Conservation (phyloP, 64 coral and sea anemone species). For the Stichodactyla helianthus region DNA sequence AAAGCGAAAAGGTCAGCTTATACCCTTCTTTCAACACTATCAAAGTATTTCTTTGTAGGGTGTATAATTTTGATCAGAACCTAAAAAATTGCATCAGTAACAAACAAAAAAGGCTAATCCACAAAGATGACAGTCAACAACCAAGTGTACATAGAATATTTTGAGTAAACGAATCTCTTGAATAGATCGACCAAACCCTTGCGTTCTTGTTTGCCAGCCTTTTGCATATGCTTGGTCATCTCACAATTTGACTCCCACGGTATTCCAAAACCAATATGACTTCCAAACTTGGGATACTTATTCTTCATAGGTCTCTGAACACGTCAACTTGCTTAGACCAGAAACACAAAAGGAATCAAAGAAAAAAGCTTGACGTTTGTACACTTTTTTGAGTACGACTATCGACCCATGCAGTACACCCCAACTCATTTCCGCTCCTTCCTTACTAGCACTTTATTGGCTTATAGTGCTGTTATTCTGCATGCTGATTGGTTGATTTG, state of each 20-base stretch:
- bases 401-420: not conserved
- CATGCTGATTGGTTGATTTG: conserved; percentile 15
- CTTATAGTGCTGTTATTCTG: conserved; percentile 10
- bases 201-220: not conserved
- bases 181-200: conserved; percentile 12
- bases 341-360: not conserved
- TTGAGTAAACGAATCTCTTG: conserved; percentile 25
- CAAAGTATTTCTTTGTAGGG: not conserved
- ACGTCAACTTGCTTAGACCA: conserved; percentile 4
- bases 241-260: not conserved
- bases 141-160: conserved; percentile 3
- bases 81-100: not conserved
- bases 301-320: not conserved
- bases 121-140: not conserved
- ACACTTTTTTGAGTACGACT: not conserved
- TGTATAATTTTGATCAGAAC: not conserved
- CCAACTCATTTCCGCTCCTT: not conserved
- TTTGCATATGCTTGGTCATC: not conserved
- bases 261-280: not conserved
- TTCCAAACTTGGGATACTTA: not conserved
- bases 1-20: not conserved
- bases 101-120: conserved; percentile 1
- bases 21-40: not conserved
- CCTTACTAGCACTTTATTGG: conserved; percentile 24
- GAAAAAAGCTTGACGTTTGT: not conserved